phyloP scores from a whole-genome alignment of 1,140 invertebrate genomes.

The Lepidurus apus region DNA sequence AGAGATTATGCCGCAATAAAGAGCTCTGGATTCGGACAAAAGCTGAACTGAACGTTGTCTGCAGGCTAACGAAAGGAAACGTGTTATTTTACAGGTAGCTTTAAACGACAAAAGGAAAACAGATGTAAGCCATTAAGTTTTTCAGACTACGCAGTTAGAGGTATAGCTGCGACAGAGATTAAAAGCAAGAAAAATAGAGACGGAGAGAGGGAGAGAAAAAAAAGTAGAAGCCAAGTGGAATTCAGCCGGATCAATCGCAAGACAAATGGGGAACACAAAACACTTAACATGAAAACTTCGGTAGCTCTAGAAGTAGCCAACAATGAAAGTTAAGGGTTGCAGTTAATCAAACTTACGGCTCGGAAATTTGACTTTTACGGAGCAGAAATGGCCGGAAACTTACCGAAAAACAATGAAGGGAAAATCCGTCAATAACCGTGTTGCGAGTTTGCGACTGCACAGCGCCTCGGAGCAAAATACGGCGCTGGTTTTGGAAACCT shows the following conservation, averaged over 20 bases:
- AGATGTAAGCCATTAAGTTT: neutral
- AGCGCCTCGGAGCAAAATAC: conserved; percentile 7
- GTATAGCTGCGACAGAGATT: neutral
- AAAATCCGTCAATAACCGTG: conserved; percentile 17
- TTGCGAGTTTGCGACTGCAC: neutral
- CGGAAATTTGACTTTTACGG: neutral
- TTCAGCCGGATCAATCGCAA: neutral
- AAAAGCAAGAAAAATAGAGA: neutral
- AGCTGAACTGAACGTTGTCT: neutral
- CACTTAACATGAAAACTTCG: neutral
- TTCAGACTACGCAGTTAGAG: conserved; percentile 1
- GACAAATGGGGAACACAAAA: neutral
- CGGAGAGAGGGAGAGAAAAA: neutral
- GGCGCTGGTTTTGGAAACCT: neutral
- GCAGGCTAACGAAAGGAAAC: neutral
- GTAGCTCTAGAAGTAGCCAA: neutral
- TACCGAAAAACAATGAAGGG: conserved; percentile 10
- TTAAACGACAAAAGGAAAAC: neutral
- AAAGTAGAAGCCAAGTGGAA: neutral
- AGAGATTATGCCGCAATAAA: no score
- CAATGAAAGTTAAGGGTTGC: neutral
- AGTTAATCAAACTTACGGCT: neutral
- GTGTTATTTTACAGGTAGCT: neutral
- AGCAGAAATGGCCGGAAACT: conserved; percentile 6
- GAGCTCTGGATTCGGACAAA: neutral